Percentiles rank a stretch among this genome's conserved stretches.
phyloP scores from a whole-genome alignment of 2,113 vertebrate species.

The Microtus ochrogaster region DNA sequence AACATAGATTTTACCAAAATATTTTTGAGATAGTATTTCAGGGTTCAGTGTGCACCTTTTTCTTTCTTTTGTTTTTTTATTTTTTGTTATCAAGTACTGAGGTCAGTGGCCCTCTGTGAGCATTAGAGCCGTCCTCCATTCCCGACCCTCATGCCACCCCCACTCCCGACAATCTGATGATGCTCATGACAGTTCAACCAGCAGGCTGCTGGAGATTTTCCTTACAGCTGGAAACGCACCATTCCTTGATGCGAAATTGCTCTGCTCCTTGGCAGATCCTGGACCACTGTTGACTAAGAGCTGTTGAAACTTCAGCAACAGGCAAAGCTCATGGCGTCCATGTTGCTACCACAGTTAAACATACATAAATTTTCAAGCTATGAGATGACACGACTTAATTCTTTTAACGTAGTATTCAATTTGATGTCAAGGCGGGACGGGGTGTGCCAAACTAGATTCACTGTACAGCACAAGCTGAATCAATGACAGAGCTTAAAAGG shows the following conservation, averaged over 20 bases:
- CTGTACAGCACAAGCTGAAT: neutral
- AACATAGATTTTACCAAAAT: neutral
- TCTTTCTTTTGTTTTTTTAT: neutral
- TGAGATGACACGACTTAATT: neutral
- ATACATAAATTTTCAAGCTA: neutral
- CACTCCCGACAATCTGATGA: neutral
- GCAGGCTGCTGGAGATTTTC: neutral
- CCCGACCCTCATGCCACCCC: neutral
- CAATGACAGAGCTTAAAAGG: neutral
- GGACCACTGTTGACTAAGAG: neutral
- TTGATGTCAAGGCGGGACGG: neutral
- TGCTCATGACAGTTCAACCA: neutral
- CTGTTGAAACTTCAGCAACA: neutral
- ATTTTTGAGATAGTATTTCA: neutral
- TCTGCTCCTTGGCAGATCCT: neutral
- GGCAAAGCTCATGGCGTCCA: neutral
- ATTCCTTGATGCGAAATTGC: neutral
- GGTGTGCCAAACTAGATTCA: neutral
- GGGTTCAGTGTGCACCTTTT: neutral
- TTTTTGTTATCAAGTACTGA: neutral
- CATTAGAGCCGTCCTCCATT: too few species aligned
- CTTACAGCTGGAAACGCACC: neutral
- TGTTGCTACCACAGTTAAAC: neutral
- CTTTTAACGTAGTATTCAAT: neutral
- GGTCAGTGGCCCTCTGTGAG: too few species aligned